Conservation (phyloP, 2,113 vertebrate species). For the Conger conger region DNA sequence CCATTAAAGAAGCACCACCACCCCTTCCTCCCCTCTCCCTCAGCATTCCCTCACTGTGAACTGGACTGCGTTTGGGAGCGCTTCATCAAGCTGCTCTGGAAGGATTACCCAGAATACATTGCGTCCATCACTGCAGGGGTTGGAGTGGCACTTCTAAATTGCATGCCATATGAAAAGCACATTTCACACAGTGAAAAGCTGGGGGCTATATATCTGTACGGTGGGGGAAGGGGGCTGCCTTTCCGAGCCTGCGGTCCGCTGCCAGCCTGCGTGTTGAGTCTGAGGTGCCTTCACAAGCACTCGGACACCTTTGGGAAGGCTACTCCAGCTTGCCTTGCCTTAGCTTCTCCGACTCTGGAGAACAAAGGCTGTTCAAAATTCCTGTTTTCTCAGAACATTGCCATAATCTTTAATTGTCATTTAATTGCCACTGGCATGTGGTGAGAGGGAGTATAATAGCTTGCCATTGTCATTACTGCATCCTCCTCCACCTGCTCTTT, state of each 20-base stretch:
- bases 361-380: neutral
- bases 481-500: neutral
- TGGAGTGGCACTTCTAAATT: neutral
- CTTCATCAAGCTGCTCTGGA: neutral
- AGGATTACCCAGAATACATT: neutral
- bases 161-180: conserved; percentile 5
- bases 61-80: neutral
- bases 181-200: neutral
- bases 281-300: neutral
- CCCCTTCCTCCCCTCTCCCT: neutral
- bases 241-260: neutral
- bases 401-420: neutral
- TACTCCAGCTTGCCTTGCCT: neutral
- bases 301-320: neutral
- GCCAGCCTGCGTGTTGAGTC: neutral
- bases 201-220: neutral
- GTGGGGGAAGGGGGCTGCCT: neutral
- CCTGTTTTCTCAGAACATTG: neutral
- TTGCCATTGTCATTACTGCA: neutral
- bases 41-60: neutral
- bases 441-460: neutral
- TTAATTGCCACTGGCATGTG: neutral
- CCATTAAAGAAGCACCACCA: neutral
- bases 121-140: neutral
- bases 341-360: neutral